Evolutionary conservation across 2,888 invertebrate species (phyloP).

Genomic region (Melolontha melolontha): DNA sequence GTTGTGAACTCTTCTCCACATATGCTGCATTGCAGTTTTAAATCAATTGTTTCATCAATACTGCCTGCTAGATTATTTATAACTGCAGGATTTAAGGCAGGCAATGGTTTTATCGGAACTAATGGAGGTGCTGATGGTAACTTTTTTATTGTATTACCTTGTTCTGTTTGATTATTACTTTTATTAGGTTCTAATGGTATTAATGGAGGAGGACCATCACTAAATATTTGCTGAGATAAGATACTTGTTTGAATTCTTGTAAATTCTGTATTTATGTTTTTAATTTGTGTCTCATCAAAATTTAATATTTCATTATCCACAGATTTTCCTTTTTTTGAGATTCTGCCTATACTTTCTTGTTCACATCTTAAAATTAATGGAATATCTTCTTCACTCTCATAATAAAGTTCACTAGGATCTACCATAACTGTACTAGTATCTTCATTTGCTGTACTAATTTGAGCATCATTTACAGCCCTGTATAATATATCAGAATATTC

Average conservation of each 20-base stretch:
- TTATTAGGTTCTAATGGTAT: constrained; percentile 55
- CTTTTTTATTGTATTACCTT: constrained; percentile 3
- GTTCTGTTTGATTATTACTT: constrained; percentile 32
- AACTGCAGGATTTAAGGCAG: constrained; percentile 48
- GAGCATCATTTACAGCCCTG: constrained; percentile 56
- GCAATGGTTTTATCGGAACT: constrained; percentile 58
- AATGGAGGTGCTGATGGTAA: constrained; percentile 58
- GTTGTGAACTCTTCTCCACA: constrained; percentile 57
- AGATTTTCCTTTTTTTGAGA: constrained; percentile 1
- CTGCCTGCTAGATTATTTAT: constrained; percentile 49
- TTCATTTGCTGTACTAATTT: constrained; percentile 51
- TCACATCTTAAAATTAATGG: constrained; percentile 44
- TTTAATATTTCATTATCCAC: constrained; percentile 6
- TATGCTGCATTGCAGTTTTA: constrained; percentile 55
- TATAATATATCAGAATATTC: constrained; percentile 55
- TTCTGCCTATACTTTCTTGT: constrained; percentile 3
- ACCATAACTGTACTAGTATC: constrained; percentile 35
- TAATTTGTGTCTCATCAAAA: constrained; percentile 1
- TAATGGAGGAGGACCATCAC: constrained; percentile 59
- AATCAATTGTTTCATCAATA: constrained; percentile 49
- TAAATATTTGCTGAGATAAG: constrained; percentile 44
- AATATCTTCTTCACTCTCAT: constrained; percentile 50
- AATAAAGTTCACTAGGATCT: constrained; percentile 34
- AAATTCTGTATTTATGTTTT: constrained; percentile 22
- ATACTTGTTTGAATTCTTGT: constrained; percentile 22